Evolutionary conservation across 92 coral and sea anemone genomes (phyloP), one percentile per base, ranked within the genome.

Genomic region (Plumapathes pennacea): DNA sequence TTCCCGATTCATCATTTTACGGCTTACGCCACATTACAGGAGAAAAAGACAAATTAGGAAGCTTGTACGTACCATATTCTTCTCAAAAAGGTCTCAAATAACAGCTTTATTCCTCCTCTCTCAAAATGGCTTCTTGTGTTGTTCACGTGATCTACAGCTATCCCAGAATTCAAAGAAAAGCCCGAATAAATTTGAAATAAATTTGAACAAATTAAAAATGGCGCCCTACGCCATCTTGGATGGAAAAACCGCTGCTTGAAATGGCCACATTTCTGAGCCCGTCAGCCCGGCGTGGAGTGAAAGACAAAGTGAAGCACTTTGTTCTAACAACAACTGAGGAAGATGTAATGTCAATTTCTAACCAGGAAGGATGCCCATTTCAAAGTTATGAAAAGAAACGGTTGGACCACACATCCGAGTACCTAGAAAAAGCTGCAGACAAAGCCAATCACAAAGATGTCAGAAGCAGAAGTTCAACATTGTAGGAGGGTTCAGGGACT

Each of bases 241-340:
- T n/a, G n/a, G n/a, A n/a, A n/a, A n/a, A n/a, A n/a, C n/a, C n/a
- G n/a, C n/a, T n/a, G n/a, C n/a, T n/a, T n/a, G n/a, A n/a, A n/a
- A n/a, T n/a, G n/a, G n/a, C n/a, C n/a, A n/a, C n/a, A n/a, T n/a
- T n/a, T n/a, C n/a, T n/a, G n/a, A n/a, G n/a, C n/a, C n/a, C n/a
- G n/a, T n/a, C n/a, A n/a, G n/a, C n/a, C n/a, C n/a, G n/a, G n/a
- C n/a, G n/a, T n/a, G n/a, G n/a, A n/a, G 17, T 64, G 15, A 41
- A 36, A 34, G 76, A 80, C 32, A 73, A 64, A 57, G 37, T 73
- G 10, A 28, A 57, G 9, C 87, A 80, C 61, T 80, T 73, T 29
- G 3, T 50, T 7, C 27, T 63, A 19, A 17, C 82, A 40, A 72
- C 82, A 37, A 80, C 71, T 23, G 34, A 64, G 24, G 21, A 12